These are phyloP conservation scores for Tachina lurida DNA, from an alignment of 2,888 invertebrate genomes.

Conservation along the genomic window DNA sequence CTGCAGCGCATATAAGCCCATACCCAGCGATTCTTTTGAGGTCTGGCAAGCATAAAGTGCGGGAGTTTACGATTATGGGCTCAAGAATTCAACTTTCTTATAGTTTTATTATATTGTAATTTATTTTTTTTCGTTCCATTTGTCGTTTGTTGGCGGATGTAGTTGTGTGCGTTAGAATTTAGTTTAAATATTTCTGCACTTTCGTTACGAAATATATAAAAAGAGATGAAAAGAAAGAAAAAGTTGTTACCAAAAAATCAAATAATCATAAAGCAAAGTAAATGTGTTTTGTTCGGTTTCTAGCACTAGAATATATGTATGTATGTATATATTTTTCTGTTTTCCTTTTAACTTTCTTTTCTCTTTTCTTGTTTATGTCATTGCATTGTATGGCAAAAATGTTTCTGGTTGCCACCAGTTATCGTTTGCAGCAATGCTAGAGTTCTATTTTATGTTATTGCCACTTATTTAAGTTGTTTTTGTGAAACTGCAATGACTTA, in stretches of 20 bases:
- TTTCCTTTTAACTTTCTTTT: constrained; percentile 29
- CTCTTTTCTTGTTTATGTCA: constrained; percentile 46
- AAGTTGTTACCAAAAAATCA: constrained; percentile 70
- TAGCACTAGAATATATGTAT: not conserved
- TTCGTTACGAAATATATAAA: constrained; percentile 42
- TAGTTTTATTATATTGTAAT: constrained; percentile 54
- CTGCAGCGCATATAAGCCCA: constrained; percentile 6
- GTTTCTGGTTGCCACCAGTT: constrained; percentile 25
- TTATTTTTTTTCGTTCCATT: constrained; percentile 31
- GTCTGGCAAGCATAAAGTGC: constrained; percentile 54
- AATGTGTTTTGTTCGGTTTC: constrained; percentile 61
- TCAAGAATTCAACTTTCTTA: constrained; percentile 67
- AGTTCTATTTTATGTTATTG: constrained; percentile 61
- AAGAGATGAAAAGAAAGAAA: constrained; percentile 59
- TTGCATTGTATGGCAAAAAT: constrained; percentile 52
- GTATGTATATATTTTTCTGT: not conserved
- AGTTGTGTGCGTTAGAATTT: constrained; percentile 61
- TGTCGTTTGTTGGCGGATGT: constrained; percentile 54
- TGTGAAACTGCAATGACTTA: constrained; percentile 34
- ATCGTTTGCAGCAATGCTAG: not conserved
- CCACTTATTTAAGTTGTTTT: constrained; percentile 52
- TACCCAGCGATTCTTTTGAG: constrained; percentile 39
- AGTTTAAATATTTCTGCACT: constrained; percentile 41
- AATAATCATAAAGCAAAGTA: constrained; percentile 71
- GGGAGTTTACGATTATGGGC: constrained; percentile 71